Evolutionary conservation across 2,797 vertebrate species (phyloP), one percentile per base, ranked within the genome.

Genomic region (Chromobotia macracanthus): DNA sequence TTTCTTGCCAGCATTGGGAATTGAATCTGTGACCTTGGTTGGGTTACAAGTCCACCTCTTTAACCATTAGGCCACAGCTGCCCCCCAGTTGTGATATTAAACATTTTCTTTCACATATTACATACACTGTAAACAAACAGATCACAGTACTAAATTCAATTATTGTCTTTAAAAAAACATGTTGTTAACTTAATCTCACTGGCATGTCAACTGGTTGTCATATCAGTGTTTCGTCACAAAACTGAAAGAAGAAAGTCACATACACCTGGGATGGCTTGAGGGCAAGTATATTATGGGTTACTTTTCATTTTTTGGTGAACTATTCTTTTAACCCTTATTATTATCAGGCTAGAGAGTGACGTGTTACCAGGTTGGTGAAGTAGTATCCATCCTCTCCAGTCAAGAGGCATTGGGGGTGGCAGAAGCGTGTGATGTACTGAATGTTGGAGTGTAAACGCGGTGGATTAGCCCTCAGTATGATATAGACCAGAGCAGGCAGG

Each of bases 401-500:
- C 97, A 99, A 98, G 58, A 99, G 88, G 35, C 96, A 91, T 91
- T 95, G 96, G 31, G 97, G 97, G 83, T 96, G 97, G 83, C 97
- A 98, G 93, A 97, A 99, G 82, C 97, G 95, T 0, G 97, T 99
- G 90, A 99, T 96, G 85, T 98, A 99, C 90, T 98, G 97, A 90
- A 99, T 98, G 90, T 99, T 99, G 87, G 97, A 99, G 92, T 99
- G 97, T 41, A 99, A 92, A 0, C 96, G 94, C 0, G 97, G 97
- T 0, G 96, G 97, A 85, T 99, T 99, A 13, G 96, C 97, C 90
- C 96, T 98, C 69, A 98, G 84, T 21, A 99, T 96, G 0, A 99
- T 97, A 89, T 97, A 98, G 79, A 99, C 98, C 60, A 99, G 95
- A 0, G 96, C 94, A 0, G 97, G 97, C 3, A 99, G 92, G 63